Conservation (phyloP, 2,113 vertebrate genomes). For the Mohoua ochrocephala region DNA sequence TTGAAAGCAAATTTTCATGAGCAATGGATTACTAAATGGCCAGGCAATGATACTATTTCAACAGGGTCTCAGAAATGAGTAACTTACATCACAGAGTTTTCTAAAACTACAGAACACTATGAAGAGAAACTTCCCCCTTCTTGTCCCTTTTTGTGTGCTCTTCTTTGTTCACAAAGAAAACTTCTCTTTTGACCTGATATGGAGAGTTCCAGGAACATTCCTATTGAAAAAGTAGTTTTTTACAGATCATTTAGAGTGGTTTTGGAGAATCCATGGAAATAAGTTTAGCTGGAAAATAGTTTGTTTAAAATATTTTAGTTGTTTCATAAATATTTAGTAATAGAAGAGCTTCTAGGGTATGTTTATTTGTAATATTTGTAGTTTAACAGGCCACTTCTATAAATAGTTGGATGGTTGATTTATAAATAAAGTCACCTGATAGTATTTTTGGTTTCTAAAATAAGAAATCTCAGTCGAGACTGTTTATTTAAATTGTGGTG, state of each 20-base stretch:
- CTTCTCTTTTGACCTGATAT: background rate
- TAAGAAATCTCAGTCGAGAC: background rate
- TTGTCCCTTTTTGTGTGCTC: background rate
- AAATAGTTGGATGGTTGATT: background rate
- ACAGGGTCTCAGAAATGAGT: background rate
- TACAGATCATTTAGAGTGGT: background rate
- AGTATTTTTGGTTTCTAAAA: constrained; percentile 12
- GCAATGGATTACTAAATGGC: background rate
- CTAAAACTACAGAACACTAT: background rate
- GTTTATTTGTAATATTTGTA: background rate
- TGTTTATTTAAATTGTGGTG: background rate
- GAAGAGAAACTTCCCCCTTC: background rate
- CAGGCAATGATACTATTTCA: background rate
- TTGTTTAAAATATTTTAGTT: background rate
- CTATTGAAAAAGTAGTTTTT: background rate
- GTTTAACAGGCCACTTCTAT: background rate
- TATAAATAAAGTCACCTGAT: background rate
- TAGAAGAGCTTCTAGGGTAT: background rate
- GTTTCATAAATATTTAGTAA: constrained; percentile 2
- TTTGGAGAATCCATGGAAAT: background rate
- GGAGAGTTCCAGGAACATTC: background rate
- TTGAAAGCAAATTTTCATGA: background rate
- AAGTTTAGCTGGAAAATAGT: background rate
- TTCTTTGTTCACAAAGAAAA: background rate
- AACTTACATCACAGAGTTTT: background rate